These are phyloP conservation scores for Leuctra nigra DNA, from an alignment of 2,888 invertebrate genomes.

Conservation along the genomic window DNA sequence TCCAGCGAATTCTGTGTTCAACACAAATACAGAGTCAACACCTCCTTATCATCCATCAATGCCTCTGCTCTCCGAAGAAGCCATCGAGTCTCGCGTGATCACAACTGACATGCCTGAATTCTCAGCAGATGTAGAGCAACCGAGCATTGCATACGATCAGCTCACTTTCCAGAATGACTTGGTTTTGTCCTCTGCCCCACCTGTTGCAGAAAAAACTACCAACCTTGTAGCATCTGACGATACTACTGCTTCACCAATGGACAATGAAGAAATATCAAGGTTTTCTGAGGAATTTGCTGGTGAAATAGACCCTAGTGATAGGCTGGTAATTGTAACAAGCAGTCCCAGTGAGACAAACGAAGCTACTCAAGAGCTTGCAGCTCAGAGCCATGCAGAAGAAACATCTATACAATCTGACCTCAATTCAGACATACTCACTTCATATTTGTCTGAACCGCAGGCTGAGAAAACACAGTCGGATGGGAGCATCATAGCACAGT, in stretches of 20 bases:
- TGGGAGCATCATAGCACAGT: background rate
- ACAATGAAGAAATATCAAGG: background rate
- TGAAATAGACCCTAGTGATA: background rate
- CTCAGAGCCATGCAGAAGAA: background rate
- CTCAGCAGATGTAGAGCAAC: background rate
- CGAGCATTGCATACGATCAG: background rate
- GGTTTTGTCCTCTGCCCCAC: background rate
- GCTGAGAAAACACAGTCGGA: background rate
- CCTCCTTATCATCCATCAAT: conserved; percentile 22
- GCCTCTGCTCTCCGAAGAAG: conserved; percentile 26
- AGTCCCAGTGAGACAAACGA: background rate
- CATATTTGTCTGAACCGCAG: background rate
- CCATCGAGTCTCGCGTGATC: background rate
- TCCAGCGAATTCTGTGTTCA: background rate
- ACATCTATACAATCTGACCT: background rate
- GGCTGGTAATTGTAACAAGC: background rate
- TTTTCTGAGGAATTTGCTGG: background rate
- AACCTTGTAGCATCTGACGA: too few species aligned
- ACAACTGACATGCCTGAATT: background rate
- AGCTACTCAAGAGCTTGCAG: background rate
- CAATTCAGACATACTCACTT: background rate
- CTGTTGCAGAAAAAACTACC: background rate
- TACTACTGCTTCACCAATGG: background rate
- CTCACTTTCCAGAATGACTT: background rate
- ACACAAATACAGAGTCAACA: background rate